Evolutionary conservation across 2,888 invertebrate species (phyloP).

Genomic region (Drosophila borborema): DNA sequence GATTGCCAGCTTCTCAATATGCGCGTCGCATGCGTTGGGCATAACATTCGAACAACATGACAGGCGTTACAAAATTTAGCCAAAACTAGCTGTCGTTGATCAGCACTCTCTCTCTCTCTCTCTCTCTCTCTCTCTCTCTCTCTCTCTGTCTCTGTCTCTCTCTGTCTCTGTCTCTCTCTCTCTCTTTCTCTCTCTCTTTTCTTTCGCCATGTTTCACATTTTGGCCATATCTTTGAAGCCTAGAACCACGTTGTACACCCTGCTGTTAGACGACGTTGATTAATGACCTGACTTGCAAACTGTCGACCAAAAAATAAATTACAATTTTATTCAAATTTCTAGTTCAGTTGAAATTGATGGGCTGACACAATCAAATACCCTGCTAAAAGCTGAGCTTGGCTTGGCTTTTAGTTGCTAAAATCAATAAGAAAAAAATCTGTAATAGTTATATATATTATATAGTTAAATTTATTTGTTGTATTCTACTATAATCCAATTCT

Average conservation of each 20-base stretch:
- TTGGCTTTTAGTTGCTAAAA: neutral
- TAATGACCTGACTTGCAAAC: constrained; percentile 66
- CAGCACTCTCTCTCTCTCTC: neutral
- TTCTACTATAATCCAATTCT: too few relatives aligned
- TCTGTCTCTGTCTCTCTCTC: neutral
- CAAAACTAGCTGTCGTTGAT: constrained; percentile 15
- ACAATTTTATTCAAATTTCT: constrained; percentile 73
- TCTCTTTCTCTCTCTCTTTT: neutral
- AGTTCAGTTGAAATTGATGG: neutral
- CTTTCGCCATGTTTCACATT: neutral
- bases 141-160: too few relatives aligned
- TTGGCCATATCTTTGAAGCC: constrained; percentile 25
- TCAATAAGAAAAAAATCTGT: neutral
- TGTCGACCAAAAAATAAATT: constrained; percentile 73
- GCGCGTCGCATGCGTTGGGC: constrained; percentile 49
- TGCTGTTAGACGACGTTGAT: constrained; percentile 62
- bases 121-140: neutral
- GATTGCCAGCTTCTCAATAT: constrained; percentile 47
- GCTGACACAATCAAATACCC: constrained; percentile 7
- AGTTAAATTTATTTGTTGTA: too few relatives aligned
- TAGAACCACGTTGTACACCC: constrained; percentile 50
- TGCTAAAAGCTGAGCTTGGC: neutral
- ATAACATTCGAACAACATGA: constrained; percentile 73
- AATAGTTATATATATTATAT: neutral
- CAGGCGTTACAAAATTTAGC: constrained; percentile 48